Evolutionary conservation across 2,797 vertebrate genomes (phyloP).

Genomic region (Rhinophrynus dorsalis): DNA sequence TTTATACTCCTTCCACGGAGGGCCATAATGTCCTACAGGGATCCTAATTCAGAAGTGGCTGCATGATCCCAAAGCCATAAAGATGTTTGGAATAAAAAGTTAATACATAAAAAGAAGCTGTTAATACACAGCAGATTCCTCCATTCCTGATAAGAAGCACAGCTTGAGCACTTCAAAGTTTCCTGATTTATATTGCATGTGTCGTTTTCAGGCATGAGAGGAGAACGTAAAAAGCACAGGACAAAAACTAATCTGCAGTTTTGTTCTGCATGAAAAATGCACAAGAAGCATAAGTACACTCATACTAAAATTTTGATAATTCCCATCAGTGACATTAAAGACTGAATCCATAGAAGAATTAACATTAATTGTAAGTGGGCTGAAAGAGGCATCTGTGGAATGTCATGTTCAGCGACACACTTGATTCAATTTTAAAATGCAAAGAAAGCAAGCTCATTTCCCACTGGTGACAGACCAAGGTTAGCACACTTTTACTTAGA

Average conservation of each 20-base stretch:
- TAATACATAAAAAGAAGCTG: neutral
- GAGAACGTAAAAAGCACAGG: neutral
- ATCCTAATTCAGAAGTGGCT: neutral
- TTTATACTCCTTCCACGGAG: too few species aligned
- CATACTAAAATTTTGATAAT: neutral
- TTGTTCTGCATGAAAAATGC: constrained; percentile 32
- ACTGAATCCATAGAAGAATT: constrained; percentile 4
- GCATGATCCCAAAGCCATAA: neutral
- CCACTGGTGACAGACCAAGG: neutral
- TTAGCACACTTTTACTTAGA: constrained; percentile 24
- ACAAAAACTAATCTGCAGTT: neutral
- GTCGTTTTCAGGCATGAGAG: neutral
- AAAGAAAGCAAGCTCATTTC: neutral
- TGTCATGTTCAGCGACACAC: neutral
- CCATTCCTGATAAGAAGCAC: neutral
- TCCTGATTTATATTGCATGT: neutral
- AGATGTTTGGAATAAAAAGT: neutral
- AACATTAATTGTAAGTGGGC: constrained; percentile 29
- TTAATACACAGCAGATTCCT: neutral
- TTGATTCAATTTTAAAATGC: neutral
- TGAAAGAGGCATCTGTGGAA: neutral
- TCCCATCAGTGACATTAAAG: neutral
- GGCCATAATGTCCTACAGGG: too few species aligned
- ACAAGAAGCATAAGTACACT: neutral
- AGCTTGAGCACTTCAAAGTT: constrained; percentile 4